Evolutionary conservation across 1,140 invertebrate species (phyloP), one percentile per base, ranked within the genome.

Genomic region (Bombus difficillimus): DNA sequence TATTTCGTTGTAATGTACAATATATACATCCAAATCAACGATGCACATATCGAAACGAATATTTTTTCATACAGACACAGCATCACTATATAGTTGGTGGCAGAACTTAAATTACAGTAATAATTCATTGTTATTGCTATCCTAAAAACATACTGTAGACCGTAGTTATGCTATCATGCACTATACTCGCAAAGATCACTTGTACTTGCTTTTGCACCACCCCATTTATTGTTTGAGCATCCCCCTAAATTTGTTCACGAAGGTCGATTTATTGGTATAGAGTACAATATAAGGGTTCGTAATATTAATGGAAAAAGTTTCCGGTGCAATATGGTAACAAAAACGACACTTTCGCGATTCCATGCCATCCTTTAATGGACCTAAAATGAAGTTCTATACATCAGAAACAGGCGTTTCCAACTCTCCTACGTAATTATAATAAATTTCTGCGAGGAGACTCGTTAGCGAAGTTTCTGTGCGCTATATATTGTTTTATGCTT

Each of bases 221-320:
- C 41, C 77, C 68, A 85, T 90, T 87, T 81, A 85, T 85, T 76
- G 84, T 37, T 39, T 39, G 68, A 57, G 53, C 88, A 74, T 87
- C 18, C n/a, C 62, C 15, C 32, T 18, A 87, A 89, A 90, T 90
- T 76, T 53, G 75, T 87, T 75, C 78, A 34, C 74, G 74, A 43
- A 88, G 34, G 76, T 85, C 81, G 79, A 87, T 87, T 85, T 89
- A 90, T 89, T 73, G 85, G 69, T 47, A 41, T n/a, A 13, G 83
- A 37, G 39, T 25, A 75, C 66, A 79, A 81, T 71, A 62, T 85
- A 73, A 75, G 85, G 78, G 69, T 43, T 57, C 47, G n/a, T 59
- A 32, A 69, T 64, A 85, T 84, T 90, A 85, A 90, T 89, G 78
- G 82, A 85, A 83, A 86, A 89, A 87, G 69, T 89, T 89, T 82